Evolutionary conservation across 2,113 vertebrate species (phyloP).

Genomic region (Rhinoptilus africanus): DNA sequence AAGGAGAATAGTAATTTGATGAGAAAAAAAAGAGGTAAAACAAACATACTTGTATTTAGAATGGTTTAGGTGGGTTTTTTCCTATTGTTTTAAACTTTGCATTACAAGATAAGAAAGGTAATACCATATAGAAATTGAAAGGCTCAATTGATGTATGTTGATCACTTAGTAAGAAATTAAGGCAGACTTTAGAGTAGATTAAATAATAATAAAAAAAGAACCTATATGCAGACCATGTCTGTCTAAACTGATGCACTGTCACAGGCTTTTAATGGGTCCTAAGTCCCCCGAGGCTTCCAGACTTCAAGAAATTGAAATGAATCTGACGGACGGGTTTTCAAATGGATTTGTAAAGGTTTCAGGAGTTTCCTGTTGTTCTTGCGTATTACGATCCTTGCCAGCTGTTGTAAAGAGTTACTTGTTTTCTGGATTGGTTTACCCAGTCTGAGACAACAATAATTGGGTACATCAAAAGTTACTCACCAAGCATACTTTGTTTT

Average conservation of each 20-base stretch:
- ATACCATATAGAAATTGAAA: neutral
- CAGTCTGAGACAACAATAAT: neutral
- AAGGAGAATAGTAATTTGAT: neutral
- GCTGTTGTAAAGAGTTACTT: neutral
- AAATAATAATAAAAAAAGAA: neutral
- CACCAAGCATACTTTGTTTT: neutral
- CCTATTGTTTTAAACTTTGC: neutral
- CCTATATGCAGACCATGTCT: neutral
- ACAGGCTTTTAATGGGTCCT: neutral
- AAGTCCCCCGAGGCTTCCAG: neutral
- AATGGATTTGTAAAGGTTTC: neutral
- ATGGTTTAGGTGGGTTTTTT: neutral
- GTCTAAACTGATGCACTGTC: neutral
- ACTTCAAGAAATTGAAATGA: neutral
- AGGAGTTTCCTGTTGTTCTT: neutral
- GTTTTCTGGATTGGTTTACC: neutral
- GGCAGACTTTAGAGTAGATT: neutral
- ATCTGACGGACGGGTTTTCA: neutral
- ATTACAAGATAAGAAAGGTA: neutral
- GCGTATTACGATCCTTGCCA: neutral
- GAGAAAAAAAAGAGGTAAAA: neutral
- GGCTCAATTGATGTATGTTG: neutral
- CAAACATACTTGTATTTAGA: neutral
- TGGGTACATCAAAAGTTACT: neutral
- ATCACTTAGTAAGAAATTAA: neutral